phyloP scores from a whole-genome alignment of 2,113 vertebrate species.

The Phyllostomus discolor region DNA sequence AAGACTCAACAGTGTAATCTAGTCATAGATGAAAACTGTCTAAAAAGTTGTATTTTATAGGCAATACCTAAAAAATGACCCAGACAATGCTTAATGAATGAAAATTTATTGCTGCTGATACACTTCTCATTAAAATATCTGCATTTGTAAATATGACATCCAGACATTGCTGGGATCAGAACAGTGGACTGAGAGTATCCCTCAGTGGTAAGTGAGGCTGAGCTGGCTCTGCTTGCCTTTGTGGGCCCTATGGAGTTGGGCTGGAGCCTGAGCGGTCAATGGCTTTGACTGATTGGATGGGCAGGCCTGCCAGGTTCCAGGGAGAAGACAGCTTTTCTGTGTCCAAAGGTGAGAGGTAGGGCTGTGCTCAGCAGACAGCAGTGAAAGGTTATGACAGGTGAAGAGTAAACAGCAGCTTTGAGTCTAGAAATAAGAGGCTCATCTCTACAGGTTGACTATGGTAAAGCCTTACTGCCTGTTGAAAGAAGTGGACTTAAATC shows the following conservation, averaged over 20 bases:
- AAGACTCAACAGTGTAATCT: not conserved
- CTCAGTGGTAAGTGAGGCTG: rapidly evolving
- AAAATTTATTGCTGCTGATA: not conserved
- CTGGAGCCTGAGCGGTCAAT: rapidly evolving
- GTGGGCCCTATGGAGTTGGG: not conserved
- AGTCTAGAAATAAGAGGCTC: not conserved
- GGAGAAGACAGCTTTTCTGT: not conserved
- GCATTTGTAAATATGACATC: not conserved
- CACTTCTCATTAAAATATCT: not conserved
- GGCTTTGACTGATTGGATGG: not conserved
- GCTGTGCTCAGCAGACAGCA: not conserved
- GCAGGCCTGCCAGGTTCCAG: not conserved
- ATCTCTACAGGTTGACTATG: rapidly evolving
- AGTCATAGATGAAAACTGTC: not conserved
- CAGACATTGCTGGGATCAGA: not conserved
- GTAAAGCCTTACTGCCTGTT: not conserved
- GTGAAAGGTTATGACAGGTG: not conserved
- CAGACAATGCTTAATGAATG: not conserved
- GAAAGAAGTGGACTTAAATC: not conserved
- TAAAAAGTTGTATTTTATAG: not conserved
- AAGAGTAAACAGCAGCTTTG: not conserved
- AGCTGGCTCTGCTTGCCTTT: not conserved
- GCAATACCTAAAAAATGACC: not conserved
- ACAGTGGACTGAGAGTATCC: not conserved
- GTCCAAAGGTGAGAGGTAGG: not conserved